These are phyloP conservation scores for Corvus cornix DNA, from an alignment of 2,113 vertebrate species.

Conservation along the genomic window DNA sequence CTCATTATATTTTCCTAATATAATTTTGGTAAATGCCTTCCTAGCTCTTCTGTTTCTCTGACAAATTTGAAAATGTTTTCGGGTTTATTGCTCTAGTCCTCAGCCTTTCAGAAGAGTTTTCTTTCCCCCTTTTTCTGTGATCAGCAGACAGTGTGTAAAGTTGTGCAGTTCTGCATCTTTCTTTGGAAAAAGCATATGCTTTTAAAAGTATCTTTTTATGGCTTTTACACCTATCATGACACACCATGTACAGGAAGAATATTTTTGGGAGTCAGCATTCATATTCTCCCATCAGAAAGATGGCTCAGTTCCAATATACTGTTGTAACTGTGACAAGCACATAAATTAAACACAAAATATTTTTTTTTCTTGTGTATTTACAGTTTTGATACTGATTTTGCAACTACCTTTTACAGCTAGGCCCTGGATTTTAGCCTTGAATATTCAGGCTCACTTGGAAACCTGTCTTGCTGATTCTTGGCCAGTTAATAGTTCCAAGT, in stretches of 20 bases:
- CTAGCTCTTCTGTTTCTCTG: background rate
- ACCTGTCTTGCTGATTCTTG: background rate
- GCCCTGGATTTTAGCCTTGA: background rate
- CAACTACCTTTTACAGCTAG: background rate
- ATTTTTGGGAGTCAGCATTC: background rate
- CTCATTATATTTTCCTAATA: background rate
- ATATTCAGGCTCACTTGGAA: background rate
- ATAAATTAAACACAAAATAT: background rate
- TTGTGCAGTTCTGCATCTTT: background rate
- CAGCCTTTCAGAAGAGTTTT: background rate
- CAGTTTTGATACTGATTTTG: background rate
- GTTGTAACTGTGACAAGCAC: background rate
- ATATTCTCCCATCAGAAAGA: background rate
- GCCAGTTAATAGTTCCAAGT: conserved; percentile 8
- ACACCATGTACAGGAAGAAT: background rate
- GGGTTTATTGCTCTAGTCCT: background rate
- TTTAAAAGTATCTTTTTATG: background rate
- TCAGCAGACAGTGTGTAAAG: background rate
- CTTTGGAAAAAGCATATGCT: background rate
- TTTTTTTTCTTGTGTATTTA: background rate
- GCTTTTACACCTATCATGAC: accelerated
- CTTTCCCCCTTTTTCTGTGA: background rate
- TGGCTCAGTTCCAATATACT: background rate
- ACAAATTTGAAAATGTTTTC: background rate
- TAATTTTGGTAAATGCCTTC: background rate